Evolutionary conservation across 2,113 vertebrate genomes (phyloP).

Genomic region (Xerus inauris): DNA sequence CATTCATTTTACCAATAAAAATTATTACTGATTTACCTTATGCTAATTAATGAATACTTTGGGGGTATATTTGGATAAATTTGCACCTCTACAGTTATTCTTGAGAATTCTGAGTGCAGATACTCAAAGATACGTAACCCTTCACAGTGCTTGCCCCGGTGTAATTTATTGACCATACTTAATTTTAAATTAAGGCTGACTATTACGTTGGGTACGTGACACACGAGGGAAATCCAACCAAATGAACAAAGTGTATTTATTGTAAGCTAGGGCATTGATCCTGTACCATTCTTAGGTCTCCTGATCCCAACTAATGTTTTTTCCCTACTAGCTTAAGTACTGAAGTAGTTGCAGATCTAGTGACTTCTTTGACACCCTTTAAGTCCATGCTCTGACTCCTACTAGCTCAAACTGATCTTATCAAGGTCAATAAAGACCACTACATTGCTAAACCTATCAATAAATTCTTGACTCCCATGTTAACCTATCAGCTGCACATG

Average conservation of each 20-base stretch:
- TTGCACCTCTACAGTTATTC: not conserved
- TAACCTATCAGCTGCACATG: not conserved
- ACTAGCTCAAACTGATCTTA: not conserved
- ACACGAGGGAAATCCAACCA: not conserved
- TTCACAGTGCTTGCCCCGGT: not conserved
- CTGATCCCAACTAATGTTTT: not conserved
- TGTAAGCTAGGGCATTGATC: not conserved
- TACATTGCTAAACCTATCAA: not conserved
- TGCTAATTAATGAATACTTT: not conserved
- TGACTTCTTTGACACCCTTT: not conserved
- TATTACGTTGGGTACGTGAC: not conserved
- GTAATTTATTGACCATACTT: not conserved
- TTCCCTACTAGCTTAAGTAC: not conserved
- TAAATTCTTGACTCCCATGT: not conserved
- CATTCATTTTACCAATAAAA: slow-evolving; percentile 14
- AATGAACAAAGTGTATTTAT: slow-evolving; percentile 29
- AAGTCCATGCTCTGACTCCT: not conserved
- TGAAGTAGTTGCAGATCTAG: not conserved
- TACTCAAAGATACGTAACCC: not conserved
- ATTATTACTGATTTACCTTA: not conserved
- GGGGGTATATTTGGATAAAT: not conserved
- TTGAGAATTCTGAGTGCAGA: not conserved
- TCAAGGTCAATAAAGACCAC: not conserved
- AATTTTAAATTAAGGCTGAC: not conserved
- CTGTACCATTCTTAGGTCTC: not conserved